A percentile compares a stretch with the other conserved stretches of the same genome.
Evolutionary conservation across 2,888 invertebrate species (phyloP).

Genomic region (Tetropium fuscum): DNA sequence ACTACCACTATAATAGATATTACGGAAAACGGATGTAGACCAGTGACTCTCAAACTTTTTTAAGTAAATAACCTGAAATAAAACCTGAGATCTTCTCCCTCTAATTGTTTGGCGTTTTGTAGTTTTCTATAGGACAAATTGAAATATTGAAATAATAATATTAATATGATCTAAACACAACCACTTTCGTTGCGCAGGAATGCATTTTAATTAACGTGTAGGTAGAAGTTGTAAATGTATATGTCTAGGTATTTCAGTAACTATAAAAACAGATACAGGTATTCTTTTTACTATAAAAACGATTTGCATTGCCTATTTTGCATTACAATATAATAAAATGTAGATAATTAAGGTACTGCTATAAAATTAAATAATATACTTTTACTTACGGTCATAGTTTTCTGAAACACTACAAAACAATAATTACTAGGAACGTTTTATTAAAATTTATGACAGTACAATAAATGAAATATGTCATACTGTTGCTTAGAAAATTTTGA

Average conservation of each 20-base stretch:
- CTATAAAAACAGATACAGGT: too few relatives aligned
- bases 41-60: neutral
- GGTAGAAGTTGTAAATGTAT: too few relatives aligned
- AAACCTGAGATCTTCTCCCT: too few relatives aligned
- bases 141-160: too few relatives aligned
- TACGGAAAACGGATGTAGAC: neutral
- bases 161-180: too few relatives aligned
- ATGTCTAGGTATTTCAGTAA: too few relatives aligned
- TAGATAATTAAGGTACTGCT: neutral
- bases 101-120: too few relatives aligned
- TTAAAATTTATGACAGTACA: constrained; percentile 10
- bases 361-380: neutral
- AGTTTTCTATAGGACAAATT: too few relatives aligned
- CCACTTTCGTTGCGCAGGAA: too few relatives aligned
- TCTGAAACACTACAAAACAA: neutral
- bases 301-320: neutral
- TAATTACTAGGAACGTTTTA: neutral
- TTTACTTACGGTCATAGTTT: constrained; percentile 21
- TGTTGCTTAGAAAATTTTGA: constrained; percentile 18
- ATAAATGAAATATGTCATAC: constrained; percentile 18
- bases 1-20: neutral
- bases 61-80: neutral
- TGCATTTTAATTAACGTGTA: too few relatives aligned
- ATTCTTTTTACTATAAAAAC: neutral
- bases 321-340: neutral